Evolutionary conservation across 2,113 vertebrate species (phyloP).

Genomic region (Trichomycterus rosablanca): DNA sequence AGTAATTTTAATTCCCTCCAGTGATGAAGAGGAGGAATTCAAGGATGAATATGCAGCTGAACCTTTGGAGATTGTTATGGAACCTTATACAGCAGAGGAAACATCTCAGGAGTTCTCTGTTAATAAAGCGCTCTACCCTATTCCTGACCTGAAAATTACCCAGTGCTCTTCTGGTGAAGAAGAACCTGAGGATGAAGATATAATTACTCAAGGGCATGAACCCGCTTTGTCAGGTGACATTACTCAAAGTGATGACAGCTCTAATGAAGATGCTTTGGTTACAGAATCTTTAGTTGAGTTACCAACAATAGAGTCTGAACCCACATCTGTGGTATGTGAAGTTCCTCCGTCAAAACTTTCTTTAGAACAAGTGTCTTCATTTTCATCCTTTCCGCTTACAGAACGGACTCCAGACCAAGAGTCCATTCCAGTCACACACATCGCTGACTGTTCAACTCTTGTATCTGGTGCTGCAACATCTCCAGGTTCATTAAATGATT

Average conservation of each 20-base stretch:
- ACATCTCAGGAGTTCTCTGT: constrained; percentile 65
- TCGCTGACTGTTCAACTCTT: constrained; percentile 1
- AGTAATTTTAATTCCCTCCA: constrained; percentile 51
- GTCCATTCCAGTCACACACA: neutral
- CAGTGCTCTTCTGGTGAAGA: constrained; percentile 92
- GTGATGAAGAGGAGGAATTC: constrained; percentile 43
- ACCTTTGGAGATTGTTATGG: constrained; percentile 46
- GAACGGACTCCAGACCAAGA: constrained; percentile 9
- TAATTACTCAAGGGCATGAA: constrained; percentile 75
- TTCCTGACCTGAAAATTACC: constrained; percentile 97
- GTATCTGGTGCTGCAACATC: constrained; percentile 6
- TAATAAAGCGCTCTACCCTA: constrained; percentile 78
- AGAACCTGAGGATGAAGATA: constrained; percentile 80
- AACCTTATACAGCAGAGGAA: constrained; percentile 50
- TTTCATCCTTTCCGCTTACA: constrained; percentile 10
- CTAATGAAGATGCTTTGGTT: constrained; percentile 42
- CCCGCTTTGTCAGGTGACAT: constrained; percentile 77
- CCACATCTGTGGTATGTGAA: constrained; percentile 77
- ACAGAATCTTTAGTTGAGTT: constrained; percentile 62
- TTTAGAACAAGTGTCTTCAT: neutral
- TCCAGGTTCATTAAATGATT: constrained; percentile 22
- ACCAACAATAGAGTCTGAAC: constrained; percentile 72
- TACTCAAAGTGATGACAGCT: constrained; percentile 75
- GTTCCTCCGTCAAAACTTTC: constrained; percentile 69
- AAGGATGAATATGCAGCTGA: constrained; percentile 24